Evolutionary conservation across 2,888 invertebrate species (phyloP), one percentile per base, ranked within the genome.

Genomic region (Polyploca ridens): DNA sequence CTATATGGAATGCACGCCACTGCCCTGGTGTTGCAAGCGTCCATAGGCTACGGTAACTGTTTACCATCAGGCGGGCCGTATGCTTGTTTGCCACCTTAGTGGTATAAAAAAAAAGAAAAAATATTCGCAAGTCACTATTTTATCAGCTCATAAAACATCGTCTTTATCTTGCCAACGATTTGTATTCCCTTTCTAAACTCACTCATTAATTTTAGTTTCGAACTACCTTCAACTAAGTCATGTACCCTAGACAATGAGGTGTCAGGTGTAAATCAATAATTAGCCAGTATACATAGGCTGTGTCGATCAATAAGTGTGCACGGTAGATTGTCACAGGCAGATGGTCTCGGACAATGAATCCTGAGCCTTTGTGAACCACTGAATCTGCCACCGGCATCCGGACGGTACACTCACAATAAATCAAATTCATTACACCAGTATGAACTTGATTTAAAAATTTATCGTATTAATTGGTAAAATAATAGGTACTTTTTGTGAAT

Each of bases 241-340:
- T 46, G 14, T 35, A 35, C 14, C 46, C 27, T 27, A 27, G 27
- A 27, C 27, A 27, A 27, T 27, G 27, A 27, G 27, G 41, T 8
- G 6, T 46, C 0, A 10, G 19, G 8, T 10, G 54, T 54, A 54
- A 54, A 54, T 54, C 16, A 54, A 54, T 54, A 7, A 54, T 19
- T 54, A 54, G 27, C 27, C 41, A 61, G 44, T 38, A 44, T 44
- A 44, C 16, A 27, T 19, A 61, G 11, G 14, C 60, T 19, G 38
- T 38, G 10, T 3, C 41, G 61, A 27, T 38, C 61, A 61, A 38
- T 44, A 44, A 61, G 38, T 38, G 46, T 19, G 41, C 38, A 41
- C 60, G 44, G 54, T 62, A 62, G 27, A 76, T 70, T 75, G 75
- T 75, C 74, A 76, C 70, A 65, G 66, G 11, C 75, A 74, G 75